Percentiles rank a stretch among this genome's conserved stretches.
These are phyloP conservation scores for Harpalus rubripes DNA, from an alignment of 2,888 invertebrate genomes.

Conservation along the genomic window DNA sequence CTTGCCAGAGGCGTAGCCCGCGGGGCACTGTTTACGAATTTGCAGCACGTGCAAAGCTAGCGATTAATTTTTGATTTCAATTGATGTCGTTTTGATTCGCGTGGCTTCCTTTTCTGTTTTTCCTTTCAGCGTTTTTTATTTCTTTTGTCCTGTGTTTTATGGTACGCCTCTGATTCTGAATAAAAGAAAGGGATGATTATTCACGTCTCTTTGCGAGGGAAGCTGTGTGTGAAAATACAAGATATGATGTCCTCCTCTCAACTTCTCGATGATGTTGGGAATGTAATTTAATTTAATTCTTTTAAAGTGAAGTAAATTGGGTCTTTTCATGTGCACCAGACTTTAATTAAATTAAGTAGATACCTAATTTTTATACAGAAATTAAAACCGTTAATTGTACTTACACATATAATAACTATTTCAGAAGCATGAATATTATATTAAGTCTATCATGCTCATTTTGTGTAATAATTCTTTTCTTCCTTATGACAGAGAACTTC, in stretches of 20 bases:
- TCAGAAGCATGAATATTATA: background rate
- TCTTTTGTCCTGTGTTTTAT: slow-evolving; percentile 31
- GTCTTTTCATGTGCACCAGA: background rate
- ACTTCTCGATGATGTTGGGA: background rate
- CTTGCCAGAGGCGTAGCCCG: background rate
- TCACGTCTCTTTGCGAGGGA: slow-evolving; percentile 22
- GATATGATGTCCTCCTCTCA: slow-evolving; percentile 27
- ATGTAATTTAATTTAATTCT: slow-evolving; percentile 46
- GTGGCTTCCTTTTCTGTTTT: slow-evolving; percentile 35
- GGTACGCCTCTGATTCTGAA: slow-evolving; percentile 46
- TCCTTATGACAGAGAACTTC: too few species aligned
- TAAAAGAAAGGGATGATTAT: slow-evolving; percentile 47
- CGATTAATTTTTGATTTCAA: slow-evolving; percentile 65
- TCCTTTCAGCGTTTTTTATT: slow-evolving; percentile 43
- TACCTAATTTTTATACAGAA: slow-evolving; percentile 6
- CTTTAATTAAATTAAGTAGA: slow-evolving; percentile 13
- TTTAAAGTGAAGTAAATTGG: background rate
- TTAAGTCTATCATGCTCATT: background rate
- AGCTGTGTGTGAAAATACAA: slow-evolving; percentile 43
- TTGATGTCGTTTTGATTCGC: slow-evolving; percentile 63
- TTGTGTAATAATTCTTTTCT: background rate
- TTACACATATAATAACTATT: background rate
- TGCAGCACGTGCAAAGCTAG: slow-evolving; percentile 22
- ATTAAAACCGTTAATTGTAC: slow-evolving; percentile 2
- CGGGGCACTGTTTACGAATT: slow-evolving; percentile 35